Evolutionary conservation across 1,140 invertebrate species (phyloP).

Genomic region (Mya arenaria): DNA sequence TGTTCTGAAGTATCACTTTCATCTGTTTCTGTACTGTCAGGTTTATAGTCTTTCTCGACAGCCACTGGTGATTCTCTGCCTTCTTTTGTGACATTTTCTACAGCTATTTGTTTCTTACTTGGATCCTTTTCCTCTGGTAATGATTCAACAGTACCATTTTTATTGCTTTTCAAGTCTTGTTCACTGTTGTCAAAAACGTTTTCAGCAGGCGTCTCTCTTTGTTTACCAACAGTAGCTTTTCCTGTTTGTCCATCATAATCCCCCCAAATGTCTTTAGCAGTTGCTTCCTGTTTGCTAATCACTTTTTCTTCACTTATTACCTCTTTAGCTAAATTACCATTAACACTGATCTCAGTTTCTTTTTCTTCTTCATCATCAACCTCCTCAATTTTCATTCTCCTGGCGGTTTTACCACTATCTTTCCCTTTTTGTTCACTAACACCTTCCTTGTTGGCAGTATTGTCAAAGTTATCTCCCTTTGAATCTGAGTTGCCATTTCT

Average conservation of each 20-base stretch:
- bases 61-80: not conserved
- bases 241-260: too few relatives aligned
- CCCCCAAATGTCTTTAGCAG: too few relatives aligned
- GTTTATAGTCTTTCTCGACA: slow-evolving; percentile 18
- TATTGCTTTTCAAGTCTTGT: not conserved
- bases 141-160: not conserved
- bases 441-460: not conserved
- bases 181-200: not conserved
- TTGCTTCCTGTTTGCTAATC: not conserved
- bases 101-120: not conserved
- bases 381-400: slow-evolving; percentile 54
- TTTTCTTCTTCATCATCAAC: slow-evolving; percentile 56
- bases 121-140: not conserved
- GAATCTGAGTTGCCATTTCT: not conserved
- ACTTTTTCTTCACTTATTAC: not conserved
- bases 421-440: not conserved
- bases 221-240: not conserved
- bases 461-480: not conserved
- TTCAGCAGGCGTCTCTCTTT: not conserved
- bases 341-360: slow-evolving; percentile 55
- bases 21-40: slow-evolving; percentile 26
- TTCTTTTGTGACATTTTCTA: not conserved
- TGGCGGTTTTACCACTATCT: not conserved
- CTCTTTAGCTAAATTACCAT: slow-evolving; percentile 10
- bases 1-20: slow-evolving; percentile 39